Conservation (phyloP, 2,888 invertebrate genomes). For the Drosophila mimica region DNA sequence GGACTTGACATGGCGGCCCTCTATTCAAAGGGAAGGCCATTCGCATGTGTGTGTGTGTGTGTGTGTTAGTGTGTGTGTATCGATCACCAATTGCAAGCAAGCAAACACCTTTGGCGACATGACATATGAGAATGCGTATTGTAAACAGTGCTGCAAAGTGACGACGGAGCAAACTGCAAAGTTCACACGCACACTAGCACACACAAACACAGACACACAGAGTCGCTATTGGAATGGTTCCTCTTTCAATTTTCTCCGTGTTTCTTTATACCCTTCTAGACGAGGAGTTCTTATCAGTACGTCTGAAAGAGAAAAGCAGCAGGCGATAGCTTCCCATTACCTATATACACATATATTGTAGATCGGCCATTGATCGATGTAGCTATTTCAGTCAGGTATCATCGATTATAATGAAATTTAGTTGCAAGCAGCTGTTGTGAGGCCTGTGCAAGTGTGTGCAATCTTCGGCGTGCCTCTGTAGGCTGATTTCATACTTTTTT, state of each 20-base stretch:
- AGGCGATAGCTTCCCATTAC: neutral
- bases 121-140: constrained; percentile 39
- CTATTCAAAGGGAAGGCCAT: constrained; percentile 31
- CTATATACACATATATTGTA: neutral
- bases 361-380: neutral
- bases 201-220: constrained; percentile 10
- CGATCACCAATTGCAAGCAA: constrained; percentile 37
- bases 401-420: neutral
- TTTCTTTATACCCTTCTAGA: constrained; percentile 17
- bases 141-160: constrained; percentile 46
- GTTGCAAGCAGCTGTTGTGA: neutral
- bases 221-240: constrained; percentile 37
- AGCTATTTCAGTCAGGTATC: neutral
- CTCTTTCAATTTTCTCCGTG: constrained; percentile 26
- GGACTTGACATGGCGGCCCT: constrained; percentile 32
- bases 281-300: neutral
- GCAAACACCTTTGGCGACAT: constrained; percentile 3
- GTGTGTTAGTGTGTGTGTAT: constrained; percentile 22
- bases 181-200: constrained; percentile 55
- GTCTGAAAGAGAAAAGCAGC: neutral
- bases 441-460: constrained; percentile 1
- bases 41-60: constrained; percentile 2
- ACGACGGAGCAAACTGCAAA: constrained; percentile 68
- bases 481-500: constrained; percentile 12
- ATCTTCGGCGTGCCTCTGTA: neutral